Evolutionary conservation across 1,140 invertebrate genomes (phyloP).

Genomic region (Drosophila pectinifera): DNA sequence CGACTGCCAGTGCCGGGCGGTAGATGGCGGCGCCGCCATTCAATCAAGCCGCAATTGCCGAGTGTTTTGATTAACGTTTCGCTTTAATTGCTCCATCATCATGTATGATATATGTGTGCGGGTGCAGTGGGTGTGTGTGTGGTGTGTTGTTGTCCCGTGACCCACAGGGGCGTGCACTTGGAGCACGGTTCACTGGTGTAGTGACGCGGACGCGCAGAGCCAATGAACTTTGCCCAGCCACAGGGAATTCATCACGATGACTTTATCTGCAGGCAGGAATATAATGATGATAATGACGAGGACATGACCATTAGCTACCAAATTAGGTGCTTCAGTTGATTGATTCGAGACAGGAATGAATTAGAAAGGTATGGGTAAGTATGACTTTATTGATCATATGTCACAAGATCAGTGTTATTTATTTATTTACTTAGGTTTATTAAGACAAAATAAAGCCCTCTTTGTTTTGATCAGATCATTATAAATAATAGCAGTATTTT

Average conservation of each 20-base stretch:
- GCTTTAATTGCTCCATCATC: conserved; percentile 65
- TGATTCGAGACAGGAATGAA: conserved; percentile 6
- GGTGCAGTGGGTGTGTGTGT: not conserved
- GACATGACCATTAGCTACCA: conserved; percentile 16
- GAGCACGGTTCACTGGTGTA: conserved; percentile 11
- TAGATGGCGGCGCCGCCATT: conserved; percentile 31
- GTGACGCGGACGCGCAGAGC: conserved; percentile 23
- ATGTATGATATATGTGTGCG: not conserved
- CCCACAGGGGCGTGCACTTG: conserved; percentile 10
- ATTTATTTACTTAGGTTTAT: too few species aligned
- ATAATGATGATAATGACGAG: conserved; percentile 24
- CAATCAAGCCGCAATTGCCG: conserved; percentile 27
- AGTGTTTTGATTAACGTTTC: conserved; percentile 48
- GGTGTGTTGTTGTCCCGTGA: not conserved
- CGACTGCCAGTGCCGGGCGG: conserved; percentile 1
- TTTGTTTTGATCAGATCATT: too few species aligned
- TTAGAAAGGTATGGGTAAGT: too few species aligned
- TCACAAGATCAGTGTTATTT: too few species aligned
- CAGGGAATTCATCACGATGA: conserved; percentile 6
- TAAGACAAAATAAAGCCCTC: too few species aligned
- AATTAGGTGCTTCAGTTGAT: conserved; percentile 7
- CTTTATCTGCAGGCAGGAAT: conserved; percentile 5
- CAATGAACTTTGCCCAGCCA: conserved; percentile 29
- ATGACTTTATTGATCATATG: too few species aligned
- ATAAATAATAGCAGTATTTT: too few species aligned